Evolutionary conservation across 2,888 invertebrate species (phyloP), one percentile per base, ranked within the genome.

Genomic region (Maniola hyperantus): DNA sequence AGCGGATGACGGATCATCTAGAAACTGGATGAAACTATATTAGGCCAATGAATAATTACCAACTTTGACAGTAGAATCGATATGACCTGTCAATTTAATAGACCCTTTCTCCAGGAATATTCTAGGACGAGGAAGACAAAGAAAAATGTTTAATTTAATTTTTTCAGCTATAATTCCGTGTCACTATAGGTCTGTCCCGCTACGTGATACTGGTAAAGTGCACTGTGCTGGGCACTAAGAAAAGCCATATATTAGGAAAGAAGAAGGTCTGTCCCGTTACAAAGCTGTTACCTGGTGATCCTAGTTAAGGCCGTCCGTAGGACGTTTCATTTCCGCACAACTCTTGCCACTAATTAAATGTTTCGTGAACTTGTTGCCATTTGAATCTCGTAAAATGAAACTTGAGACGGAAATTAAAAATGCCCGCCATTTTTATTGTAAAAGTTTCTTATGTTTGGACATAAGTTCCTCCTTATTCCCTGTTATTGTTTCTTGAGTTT

Each of bases 261-360:
- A n/a, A n/a, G n/a, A n/a, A n/a, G 34, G 36, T 20, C 20, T 55
- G 46, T 63, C 46, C 63, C 48, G 15, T 18, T 44, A 33, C 13
- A 18, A 6, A 55, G 20, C 2, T 13, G 42, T 34, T 13, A 63
- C 54, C 54, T 63, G 63, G 63, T 34, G 20, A 46, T 46, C 34
- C 46, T 34, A 54, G 54, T 15, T 34, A 73, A 76, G 73, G 71
- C 72, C 57, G 75, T 71, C 72, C 73, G 73, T 77, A 77, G 77
- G 79, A 79, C 83, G 80, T 84, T 87, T 88, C 82, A 87, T 88
- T 87, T 87, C 83, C 85, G 75, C 71, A 75, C 68, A 72, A 77
- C 78, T 81, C 79, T 79, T 79, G 70, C 71, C 77, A 79, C 82
- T 88, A 89, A 89, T 89, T 88, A 88, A 88, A 88, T 83, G 82